Evolutionary conservation across 2,888 invertebrate species (phyloP).

Genomic region (Spodoptera littoralis): DNA sequence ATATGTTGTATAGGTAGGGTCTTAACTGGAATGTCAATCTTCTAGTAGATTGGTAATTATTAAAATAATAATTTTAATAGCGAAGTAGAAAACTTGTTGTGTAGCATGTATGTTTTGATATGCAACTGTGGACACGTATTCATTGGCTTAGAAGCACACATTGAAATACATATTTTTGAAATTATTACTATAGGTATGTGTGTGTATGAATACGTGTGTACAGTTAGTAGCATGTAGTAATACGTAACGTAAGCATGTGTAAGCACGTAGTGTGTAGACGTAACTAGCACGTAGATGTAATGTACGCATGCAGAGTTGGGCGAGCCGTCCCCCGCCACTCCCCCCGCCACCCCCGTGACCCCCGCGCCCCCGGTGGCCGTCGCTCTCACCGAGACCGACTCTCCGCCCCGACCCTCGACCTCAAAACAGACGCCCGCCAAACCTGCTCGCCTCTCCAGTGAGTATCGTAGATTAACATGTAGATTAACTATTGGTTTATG

Average conservation of each 20-base stretch:
- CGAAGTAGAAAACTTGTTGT: constrained; percentile 45
- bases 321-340: constrained; percentile 62
- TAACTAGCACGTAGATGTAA: constrained; percentile 85
- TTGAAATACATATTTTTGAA: background rate
- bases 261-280: constrained; percentile 77
- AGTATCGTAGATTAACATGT: constrained; percentile 69
- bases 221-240: constrained; percentile 57
- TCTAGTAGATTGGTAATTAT: constrained; percentile 22
- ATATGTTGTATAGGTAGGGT: constrained; percentile 45
- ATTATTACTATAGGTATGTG: background rate
- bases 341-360: constrained; percentile 55
- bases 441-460: constrained; percentile 85
- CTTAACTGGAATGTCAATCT: constrained; percentile 43
- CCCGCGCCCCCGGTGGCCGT: constrained; percentile 38
- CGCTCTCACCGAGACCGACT: constrained; percentile 54
- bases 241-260: constrained; percentile 67
- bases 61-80: constrained; percentile 24
- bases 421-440: constrained; percentile 82
- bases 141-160: background rate
- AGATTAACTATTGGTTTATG: constrained; percentile 30
- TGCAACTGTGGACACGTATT: constrained; percentile 32
- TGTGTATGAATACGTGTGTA: constrained; percentile 26
- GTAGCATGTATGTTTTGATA: constrained; percentile 62
- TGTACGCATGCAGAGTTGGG: constrained; percentile 83
- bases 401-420: constrained; percentile 69